A percentile compares a stretch with the other conserved stretches of the same genome.
phyloP scores from a whole-genome alignment of 2,888 invertebrate species.

The Eugnorisma glareosa region DNA sequence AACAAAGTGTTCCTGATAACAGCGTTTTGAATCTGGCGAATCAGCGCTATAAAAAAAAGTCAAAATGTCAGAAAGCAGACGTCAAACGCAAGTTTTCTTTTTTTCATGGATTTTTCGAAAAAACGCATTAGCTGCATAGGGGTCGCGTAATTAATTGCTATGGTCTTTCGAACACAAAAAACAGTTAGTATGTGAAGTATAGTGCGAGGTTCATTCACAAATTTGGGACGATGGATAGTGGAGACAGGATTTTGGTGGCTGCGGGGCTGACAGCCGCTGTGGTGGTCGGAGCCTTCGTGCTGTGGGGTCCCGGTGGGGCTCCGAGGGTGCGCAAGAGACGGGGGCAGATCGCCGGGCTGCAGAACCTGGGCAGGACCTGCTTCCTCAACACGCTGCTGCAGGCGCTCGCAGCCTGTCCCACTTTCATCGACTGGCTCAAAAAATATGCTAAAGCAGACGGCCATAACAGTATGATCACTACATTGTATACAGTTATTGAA shows the following conservation, averaged over 20 bases:
- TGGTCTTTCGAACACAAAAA: constrained; percentile 45
- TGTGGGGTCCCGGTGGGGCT: constrained; percentile 94
- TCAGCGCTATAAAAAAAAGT: constrained; percentile 38
- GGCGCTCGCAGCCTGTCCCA: constrained; percentile 96
- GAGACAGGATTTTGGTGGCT: constrained; percentile 94
- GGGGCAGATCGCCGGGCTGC: constrained; percentile 95
- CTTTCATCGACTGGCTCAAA: constrained; percentile 95
- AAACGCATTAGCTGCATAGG: constrained; percentile 57
- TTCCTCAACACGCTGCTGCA: constrained; percentile 98
- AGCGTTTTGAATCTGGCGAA: constrained; percentile 9
- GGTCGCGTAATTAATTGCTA: constrained; percentile 44
- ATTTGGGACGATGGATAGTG: constrained; percentile 91
- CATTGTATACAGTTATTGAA: constrained; percentile 94
- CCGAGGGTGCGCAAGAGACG: constrained; percentile 91
- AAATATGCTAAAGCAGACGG: constrained; percentile 91
- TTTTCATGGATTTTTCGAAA: constrained; percentile 58
- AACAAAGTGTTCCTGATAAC: neutral
- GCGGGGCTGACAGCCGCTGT: constrained; percentile 95
- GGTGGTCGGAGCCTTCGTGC: constrained; percentile 95
- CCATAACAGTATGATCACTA: constrained; percentile 93
- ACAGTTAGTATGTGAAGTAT: constrained; percentile 68
- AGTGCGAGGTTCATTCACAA: constrained; percentile 54
- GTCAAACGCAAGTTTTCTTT: constrained; percentile 62
- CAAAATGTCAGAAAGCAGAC: constrained; percentile 56
- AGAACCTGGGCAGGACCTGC: constrained; percentile 97